Conservation (phyloP, 2,797 vertebrate genomes). For the Peromyscus eremicus region DNA sequence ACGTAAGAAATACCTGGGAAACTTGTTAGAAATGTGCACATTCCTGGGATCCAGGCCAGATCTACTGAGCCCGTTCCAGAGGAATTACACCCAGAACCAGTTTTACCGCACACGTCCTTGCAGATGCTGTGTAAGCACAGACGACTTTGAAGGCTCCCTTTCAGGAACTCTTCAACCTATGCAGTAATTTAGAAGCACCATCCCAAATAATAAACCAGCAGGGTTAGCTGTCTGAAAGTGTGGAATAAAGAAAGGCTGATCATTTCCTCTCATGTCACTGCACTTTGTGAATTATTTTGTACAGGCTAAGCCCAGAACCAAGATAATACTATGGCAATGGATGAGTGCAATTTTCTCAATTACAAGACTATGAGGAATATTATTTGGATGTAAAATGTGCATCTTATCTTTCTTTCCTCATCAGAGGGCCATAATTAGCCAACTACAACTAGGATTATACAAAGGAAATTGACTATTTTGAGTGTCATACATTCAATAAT, state of each 20-base stretch:
- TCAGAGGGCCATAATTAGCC: background rate
- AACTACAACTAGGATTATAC: background rate
- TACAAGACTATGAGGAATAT: background rate
- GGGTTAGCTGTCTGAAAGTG: background rate
- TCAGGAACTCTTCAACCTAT: constrained; percentile 11
- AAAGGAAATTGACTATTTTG: constrained; percentile 47
- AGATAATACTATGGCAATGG: background rate
- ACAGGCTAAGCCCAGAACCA: background rate
- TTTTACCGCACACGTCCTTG: constrained; percentile 31
- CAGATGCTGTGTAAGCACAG: background rate
- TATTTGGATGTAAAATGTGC: constrained; percentile 41
- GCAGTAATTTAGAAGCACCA: background rate
- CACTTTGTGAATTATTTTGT: constrained; percentile 5
- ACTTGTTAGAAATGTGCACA: constrained; percentile 40
- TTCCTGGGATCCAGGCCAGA: constrained; percentile 45
- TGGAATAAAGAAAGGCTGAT: background rate
- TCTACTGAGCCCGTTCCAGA: constrained; percentile 36
- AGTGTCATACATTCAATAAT: background rate
- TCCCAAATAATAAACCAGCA: background rate
- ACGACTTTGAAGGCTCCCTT: background rate
- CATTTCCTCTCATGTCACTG: background rate
- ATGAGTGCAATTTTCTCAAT: constrained; percentile 26
- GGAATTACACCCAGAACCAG: constrained; percentile 48
- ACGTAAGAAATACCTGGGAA: constrained; percentile 57
- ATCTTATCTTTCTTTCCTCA: background rate